Conservation (phyloP, 2,888 invertebrate genomes). For the Dryococelus australis region DNA sequence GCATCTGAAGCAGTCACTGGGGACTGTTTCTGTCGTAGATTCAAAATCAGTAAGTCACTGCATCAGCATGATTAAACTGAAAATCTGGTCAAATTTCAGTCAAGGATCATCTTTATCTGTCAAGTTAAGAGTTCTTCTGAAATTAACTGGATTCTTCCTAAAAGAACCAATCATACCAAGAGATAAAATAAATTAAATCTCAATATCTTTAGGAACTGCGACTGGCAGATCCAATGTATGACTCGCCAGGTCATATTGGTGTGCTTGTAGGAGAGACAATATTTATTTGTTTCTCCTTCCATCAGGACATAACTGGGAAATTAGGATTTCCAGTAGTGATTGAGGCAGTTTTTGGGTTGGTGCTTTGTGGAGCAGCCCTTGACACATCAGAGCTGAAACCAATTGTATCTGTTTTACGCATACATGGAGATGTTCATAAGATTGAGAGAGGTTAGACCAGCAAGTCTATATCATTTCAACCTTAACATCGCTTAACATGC, state of each 20-base stretch:
- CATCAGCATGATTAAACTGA: neutral
- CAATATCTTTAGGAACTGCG: neutral
- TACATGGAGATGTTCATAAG: too few relatives aligned
- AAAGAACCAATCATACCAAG: neutral
- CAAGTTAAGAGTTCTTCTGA: neutral
- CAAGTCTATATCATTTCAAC: too few relatives aligned
- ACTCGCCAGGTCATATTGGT: neutral
- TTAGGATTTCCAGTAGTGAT: neutral
- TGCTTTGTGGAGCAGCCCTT: neutral
- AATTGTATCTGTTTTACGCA: too few relatives aligned
- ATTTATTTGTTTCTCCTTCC: neutral
- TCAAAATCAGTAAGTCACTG: neutral
- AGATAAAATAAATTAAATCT: neutral
- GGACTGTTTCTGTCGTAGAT: neutral
- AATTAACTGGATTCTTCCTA: neutral
- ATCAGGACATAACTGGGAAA: neutral
- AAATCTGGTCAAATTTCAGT: neutral
- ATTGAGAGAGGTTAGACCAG: too few relatives aligned
- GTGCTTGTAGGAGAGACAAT: neutral
- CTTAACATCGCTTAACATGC: too few relatives aligned
- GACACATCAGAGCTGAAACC: neutral
- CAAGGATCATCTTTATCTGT: neutral
- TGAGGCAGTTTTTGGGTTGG: neutral
- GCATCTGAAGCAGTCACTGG: neutral
- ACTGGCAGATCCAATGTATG: neutral